A percentile compares a stretch with the other conserved stretches of the same genome.
Conservation (phyloP, 2,797 vertebrate species). For the Diplodus puntazzo region DNA sequence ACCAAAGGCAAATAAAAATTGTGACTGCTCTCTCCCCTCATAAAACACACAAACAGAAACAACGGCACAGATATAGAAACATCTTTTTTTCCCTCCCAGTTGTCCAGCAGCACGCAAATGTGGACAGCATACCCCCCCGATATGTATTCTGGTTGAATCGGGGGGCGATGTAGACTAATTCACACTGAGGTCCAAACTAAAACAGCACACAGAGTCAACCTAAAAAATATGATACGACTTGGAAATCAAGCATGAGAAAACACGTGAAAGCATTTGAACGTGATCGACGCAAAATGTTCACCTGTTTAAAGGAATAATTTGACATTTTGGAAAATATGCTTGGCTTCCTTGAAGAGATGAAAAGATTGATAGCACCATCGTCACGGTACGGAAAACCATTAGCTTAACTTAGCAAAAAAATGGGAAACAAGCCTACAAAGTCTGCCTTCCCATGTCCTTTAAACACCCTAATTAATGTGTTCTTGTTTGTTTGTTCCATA, state of each 20-base stretch:
- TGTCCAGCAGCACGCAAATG: conserved; percentile 10
- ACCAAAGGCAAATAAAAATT: conserved; percentile 76
- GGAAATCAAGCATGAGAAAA: conserved; percentile 11
- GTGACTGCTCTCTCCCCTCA: conserved; percentile 77
- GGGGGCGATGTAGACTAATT: no score
- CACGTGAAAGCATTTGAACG: background rate
- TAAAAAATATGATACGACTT: background rate
- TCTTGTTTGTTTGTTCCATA: background rate
- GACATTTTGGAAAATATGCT: background rate
- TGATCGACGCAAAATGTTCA: background rate
- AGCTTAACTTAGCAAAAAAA: conserved; percentile 9
- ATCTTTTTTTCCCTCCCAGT: conserved; percentile 23
- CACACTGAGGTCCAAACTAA: background rate
- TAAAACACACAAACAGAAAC: conserved; percentile 61
- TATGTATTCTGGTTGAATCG: no score
- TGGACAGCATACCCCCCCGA: background rate
- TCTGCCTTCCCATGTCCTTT: no score
- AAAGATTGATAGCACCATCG: background rate
- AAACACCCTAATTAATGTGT: background rate
- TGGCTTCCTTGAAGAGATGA: background rate
- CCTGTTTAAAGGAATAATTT: conserved; percentile 2
- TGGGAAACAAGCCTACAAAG: background rate
- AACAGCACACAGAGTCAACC: background rate
- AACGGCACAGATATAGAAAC: conserved; percentile 23
- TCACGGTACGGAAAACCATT: background rate